A percentile compares a stretch with the other conserved stretches of the same genome.
phyloP scores from a whole-genome alignment of 2,888 invertebrate genomes.

The Alloplasta piceator region DNA sequence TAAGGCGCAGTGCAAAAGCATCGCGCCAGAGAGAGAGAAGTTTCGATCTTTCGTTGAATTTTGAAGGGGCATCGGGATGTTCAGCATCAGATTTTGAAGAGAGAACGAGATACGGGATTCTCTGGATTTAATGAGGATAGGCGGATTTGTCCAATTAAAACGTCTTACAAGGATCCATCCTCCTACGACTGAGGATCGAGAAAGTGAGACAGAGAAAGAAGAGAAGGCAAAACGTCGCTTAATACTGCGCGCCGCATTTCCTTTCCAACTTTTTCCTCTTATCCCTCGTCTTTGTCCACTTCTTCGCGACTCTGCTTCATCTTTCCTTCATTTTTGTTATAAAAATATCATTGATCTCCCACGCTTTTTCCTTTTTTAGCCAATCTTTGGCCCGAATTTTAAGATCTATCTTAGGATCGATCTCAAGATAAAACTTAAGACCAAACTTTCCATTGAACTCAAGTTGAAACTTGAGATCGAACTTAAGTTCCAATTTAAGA shows the following conservation, averaged over 20 bases:
- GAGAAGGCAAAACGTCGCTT: constrained; percentile 65
- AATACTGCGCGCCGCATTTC: constrained; percentile 51
- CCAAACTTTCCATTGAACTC: no score
- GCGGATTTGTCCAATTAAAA: constrained; percentile 84
- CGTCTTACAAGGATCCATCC: constrained; percentile 83
- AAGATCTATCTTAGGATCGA: no score
- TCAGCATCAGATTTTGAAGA: constrained; percentile 36
- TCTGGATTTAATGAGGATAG: constrained; percentile 83
- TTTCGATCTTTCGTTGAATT: constrained; percentile 16
- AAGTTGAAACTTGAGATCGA: no score
- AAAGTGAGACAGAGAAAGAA: constrained; percentile 34
- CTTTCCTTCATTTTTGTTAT: constrained; percentile 21
- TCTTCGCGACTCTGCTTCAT: constrained; percentile 34
- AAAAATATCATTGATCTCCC: constrained; percentile 20
- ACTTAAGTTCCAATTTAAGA: no score
- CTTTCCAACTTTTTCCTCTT: constrained; percentile 67
- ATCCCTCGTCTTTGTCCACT: constrained; percentile 64
- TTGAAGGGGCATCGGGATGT: no score
- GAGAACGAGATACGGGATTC: constrained; percentile 58
- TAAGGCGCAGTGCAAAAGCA: not conserved
- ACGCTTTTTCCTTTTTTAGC: not conserved
- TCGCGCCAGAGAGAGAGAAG: constrained; percentile 1
- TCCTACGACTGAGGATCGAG: constrained; percentile 72
- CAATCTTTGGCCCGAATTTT: no score
- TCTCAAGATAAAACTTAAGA: no score